phyloP scores from a whole-genome alignment of 1,140 invertebrate genomes.

The Drosophila parvula region DNA sequence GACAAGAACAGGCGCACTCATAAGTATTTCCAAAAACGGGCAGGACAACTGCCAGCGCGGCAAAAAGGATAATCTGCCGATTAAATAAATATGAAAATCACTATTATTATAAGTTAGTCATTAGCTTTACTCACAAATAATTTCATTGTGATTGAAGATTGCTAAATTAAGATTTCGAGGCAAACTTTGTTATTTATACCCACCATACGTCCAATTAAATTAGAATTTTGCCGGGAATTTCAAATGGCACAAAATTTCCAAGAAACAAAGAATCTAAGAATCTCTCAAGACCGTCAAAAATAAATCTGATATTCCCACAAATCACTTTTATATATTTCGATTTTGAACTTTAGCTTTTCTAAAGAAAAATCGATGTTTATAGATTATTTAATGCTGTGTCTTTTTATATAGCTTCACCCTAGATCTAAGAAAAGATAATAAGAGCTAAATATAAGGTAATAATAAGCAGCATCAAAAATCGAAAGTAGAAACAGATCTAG shows the following conservation, averaged over 20 bases:
- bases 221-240: not conserved
- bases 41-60: not conserved
- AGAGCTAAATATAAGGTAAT: no score
- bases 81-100: not conserved
- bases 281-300: no score
- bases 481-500: no score
- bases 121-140: not conserved
- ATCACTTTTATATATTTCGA: no score
- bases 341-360: no score
- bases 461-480: no score
- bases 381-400: no score
- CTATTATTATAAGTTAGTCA: not conserved
- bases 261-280: no score
- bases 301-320: no score
- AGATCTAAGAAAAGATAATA: no score
- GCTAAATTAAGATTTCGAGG: not conserved
- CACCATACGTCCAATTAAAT: not conserved
- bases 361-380: no score
- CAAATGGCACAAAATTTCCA: not conserved
- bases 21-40: not conserved
- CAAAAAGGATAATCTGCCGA: not conserved
- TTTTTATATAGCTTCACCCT: no score
- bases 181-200: not conserved
- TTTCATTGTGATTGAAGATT: not conserved
- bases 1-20: not conserved